Percentiles rank a stretch among this genome's conserved stretches.
These are phyloP conservation scores for Congeria kusceri DNA, from an alignment of 2,888 invertebrate species.

Conservation along the genomic window DNA sequence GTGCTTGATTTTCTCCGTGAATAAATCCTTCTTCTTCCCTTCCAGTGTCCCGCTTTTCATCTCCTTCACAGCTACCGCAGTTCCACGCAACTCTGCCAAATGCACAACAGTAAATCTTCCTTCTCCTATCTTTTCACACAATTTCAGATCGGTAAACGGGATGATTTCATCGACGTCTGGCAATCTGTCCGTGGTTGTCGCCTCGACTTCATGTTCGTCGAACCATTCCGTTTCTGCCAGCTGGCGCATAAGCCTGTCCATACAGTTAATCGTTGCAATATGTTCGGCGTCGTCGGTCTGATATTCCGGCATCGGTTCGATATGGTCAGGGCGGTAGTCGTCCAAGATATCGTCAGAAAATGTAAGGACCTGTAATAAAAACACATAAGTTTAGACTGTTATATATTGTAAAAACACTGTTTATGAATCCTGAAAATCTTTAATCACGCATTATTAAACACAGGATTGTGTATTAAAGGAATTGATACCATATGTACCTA, in stretches of 20 bases:
- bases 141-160: not conserved
- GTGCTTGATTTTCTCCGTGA: conserved; percentile 42
- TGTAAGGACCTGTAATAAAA: no score
- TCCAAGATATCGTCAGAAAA: no score
- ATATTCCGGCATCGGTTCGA: no score
- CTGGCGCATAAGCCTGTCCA: not conserved
- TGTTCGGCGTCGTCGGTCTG: no score
- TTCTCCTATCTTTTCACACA: conserved; percentile 50
- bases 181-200: conserved; percentile 33
- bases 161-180: conserved; percentile 21
- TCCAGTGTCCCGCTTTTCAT: conserved; percentile 44
- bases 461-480: no score
- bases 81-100: conserved; percentile 50
- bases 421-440: no score
- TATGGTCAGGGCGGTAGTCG: no score
- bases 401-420: no score
- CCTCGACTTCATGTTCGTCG: not conserved
- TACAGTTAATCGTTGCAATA: no score
- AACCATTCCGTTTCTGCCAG: conserved; percentile 23
- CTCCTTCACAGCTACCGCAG: conserved; percentile 62
- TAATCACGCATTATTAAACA: no score
- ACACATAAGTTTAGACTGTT: no score
- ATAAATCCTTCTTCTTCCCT: conserved; percentile 32
- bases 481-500: no score
- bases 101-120: conserved; percentile 61